These are phyloP conservation scores for Monoplex corrugatus DNA, from an alignment of 2,888 invertebrate species.

Conservation along the genomic window DNA sequence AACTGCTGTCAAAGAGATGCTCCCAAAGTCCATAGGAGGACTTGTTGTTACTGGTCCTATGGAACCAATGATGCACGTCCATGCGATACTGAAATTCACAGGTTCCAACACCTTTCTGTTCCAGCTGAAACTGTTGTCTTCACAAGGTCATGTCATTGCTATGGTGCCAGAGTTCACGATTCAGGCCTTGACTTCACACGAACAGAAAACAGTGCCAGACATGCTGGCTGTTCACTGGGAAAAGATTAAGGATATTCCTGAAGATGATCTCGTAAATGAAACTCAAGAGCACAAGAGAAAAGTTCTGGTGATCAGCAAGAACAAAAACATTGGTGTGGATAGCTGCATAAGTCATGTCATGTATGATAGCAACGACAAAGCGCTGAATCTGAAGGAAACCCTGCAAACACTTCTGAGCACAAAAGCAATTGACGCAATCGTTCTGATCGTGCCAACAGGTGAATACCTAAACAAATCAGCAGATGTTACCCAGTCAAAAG, in stretches of 20 bases:
- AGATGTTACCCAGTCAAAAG: not conserved
- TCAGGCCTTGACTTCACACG: not conserved
- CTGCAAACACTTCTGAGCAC: not conserved
- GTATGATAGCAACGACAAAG: too few species aligned
- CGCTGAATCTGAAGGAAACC: too few species aligned
- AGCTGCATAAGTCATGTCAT: too few species aligned
- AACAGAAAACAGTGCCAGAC: not conserved
- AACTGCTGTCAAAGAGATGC: conserved; percentile 87
- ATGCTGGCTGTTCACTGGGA: not conserved
- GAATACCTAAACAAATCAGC: not conserved
- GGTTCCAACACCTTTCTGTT: not conserved
- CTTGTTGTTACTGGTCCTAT: not conserved
- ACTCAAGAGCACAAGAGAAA: not conserved
- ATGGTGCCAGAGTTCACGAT: not conserved
- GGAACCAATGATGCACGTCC: not conserved
- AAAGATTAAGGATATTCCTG: not conserved
- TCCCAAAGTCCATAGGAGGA: conserved; percentile 85
- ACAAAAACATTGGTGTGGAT: too few species aligned
- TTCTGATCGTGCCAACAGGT: not conserved
- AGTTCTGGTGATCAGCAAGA: too few species aligned
- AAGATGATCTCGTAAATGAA: not conserved
- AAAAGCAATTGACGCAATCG: not conserved
- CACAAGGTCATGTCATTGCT: conserved; percentile 23
- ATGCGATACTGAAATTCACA: not conserved
- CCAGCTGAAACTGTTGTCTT: not conserved